Evolutionary conservation across 2,888 invertebrate species (phyloP).

Genomic region (Agriopis leucophaearia): DNA sequence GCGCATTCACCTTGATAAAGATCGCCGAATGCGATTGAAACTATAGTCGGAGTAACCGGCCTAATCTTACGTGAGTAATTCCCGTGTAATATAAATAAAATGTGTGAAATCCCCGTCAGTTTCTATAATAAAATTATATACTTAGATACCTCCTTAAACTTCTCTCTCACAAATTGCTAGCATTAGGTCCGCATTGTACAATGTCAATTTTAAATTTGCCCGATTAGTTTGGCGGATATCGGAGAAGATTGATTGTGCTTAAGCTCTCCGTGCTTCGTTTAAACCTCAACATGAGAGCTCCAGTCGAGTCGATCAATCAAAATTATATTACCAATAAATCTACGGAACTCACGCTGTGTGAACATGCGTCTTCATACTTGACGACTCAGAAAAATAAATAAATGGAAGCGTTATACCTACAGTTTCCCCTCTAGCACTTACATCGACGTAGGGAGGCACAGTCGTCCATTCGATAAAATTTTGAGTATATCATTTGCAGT

Average conservation of each 20-base stretch:
- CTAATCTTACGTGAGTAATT: too few species aligned
- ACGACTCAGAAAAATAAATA: conserved; percentile 48
- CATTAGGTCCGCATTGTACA: conserved; percentile 33
- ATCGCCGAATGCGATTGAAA: too few species aligned
- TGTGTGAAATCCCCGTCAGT: too few species aligned
- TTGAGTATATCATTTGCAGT: too few species aligned
- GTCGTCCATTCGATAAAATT: too few species aligned
- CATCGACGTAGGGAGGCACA: too few species aligned
- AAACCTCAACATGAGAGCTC: conserved; percentile 64
- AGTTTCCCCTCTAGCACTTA: too few species aligned
- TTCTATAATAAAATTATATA: too few species aligned
- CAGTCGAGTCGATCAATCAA: conserved; percentile 79
- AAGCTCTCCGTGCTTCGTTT: conserved; percentile 65
- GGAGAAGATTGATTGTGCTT: conserved; percentile 67
- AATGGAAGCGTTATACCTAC: too few species aligned
- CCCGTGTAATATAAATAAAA: too few species aligned
- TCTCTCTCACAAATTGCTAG: conserved; percentile 24
- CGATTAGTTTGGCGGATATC: conserved; percentile 47
- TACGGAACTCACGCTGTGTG: conserved; percentile 68
- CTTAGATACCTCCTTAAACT: background rate
- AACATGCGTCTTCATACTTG: conserved; percentile 53
- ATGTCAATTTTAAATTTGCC: conserved; percentile 42
- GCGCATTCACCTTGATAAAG: too few species aligned
- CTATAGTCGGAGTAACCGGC: too few species aligned
- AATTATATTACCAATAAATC: conserved; percentile 86